These are phyloP conservation scores for Gymnothorax javanicus DNA, from an alignment of 2,797 vertebrate genomes.

Conservation along the genomic window DNA sequence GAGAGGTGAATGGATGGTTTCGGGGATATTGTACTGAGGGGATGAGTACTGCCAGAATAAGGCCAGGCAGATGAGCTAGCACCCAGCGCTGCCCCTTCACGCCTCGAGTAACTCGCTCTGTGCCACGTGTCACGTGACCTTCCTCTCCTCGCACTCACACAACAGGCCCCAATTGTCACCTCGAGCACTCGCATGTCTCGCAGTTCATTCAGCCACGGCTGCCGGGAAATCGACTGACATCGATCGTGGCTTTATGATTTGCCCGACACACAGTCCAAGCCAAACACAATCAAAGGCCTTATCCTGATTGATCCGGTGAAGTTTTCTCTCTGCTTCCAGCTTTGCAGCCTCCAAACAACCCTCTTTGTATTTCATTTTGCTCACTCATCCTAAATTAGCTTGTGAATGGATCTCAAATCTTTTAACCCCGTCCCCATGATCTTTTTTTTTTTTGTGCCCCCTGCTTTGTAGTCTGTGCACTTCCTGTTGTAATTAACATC, in stretches of 20 bases:
- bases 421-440: background rate
- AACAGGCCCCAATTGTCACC: background rate
- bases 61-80: background rate
- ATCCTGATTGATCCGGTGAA: background rate
- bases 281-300: background rate
- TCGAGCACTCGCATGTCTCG: background rate
- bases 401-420: background rate
- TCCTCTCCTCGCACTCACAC: background rate
- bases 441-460: too few species aligned
- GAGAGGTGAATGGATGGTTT: background rate
- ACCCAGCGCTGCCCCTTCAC: background rate
- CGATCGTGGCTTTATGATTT: background rate
- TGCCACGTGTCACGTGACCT: background rate
- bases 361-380: background rate
- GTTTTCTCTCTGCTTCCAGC: constrained; percentile 3
- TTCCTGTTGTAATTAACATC: constrained; percentile 22
- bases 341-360: background rate
- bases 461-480: background rate
- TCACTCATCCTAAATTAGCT: background rate
- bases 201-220: background rate
- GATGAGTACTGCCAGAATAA: background rate
- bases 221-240: background rate
- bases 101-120: too few species aligned
- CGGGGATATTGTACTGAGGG: background rate
- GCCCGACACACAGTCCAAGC: background rate